These are phyloP conservation scores for Lacerta bilineata DNA, from an alignment of 2,797 vertebrate genomes.

Conservation along the genomic window DNA sequence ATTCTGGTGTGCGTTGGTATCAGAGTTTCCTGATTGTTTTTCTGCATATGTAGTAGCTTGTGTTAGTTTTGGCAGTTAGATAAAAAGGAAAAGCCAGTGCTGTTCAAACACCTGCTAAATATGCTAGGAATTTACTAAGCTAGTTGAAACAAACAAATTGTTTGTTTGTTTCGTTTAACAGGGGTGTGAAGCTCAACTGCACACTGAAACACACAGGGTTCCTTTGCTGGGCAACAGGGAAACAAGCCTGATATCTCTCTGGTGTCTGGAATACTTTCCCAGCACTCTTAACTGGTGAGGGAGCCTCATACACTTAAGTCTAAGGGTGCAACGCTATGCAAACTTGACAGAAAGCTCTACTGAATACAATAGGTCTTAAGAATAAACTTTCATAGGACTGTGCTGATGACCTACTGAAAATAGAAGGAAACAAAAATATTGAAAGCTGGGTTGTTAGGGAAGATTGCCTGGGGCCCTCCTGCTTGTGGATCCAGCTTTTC, in stretches of 20 bases:
- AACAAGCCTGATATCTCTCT: neutral
- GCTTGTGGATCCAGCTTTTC: neutral
- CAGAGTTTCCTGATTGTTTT: no score
- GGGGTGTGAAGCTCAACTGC: neutral
- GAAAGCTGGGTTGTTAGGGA: neutral
- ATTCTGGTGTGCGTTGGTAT: no score
- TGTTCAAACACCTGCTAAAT: neutral
- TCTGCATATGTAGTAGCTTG: neutral
- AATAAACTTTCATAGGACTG: neutral
- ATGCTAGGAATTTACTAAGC: no score
- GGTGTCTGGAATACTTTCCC: neutral
- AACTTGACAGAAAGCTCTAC: neutral
- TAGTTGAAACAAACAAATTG: neutral
- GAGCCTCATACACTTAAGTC: neutral
- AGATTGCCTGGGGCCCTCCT: neutral
- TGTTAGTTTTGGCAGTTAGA: conserved; percentile 15
- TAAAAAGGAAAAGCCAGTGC: neutral
- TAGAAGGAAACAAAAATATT: neutral
- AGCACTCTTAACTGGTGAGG: neutral
- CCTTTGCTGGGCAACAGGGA: no score
- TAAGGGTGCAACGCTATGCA: neutral
- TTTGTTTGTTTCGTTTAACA: no score
- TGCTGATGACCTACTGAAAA: neutral
- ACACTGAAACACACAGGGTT: neutral
- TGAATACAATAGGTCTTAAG: neutral